Percentiles rank a stretch among this genome's conserved stretches.
Conservation (phyloP, 1,140 invertebrate species). For the Trachymyrmex cornetzi region DNA sequence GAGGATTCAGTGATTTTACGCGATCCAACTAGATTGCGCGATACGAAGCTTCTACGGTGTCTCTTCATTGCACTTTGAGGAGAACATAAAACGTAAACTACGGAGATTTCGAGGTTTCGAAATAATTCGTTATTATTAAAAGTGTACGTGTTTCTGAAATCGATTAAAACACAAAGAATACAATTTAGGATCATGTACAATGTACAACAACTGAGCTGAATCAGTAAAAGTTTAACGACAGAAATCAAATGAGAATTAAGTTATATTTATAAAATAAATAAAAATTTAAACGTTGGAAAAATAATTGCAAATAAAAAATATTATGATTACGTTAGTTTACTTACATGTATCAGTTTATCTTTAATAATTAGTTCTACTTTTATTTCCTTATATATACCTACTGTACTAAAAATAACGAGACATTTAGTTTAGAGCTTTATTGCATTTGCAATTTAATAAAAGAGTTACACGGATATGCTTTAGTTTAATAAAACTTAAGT, state of each 20-base stretch:
- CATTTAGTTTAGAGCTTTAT: background rate
- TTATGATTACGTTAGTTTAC: background rate
- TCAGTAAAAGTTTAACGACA: background rate
- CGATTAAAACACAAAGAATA: background rate
- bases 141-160: slow-evolving; percentile 5
- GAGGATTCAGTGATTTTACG: slow-evolving; percentile 35
- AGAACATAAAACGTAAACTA: slow-evolving; percentile 32
- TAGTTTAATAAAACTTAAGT: background rate
- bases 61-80: background rate
- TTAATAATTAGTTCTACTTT: background rate
- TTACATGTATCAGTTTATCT: background rate
- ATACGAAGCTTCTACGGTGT: background rate
- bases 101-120: background rate
- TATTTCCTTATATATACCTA: background rate
- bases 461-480: too few relatives aligned
- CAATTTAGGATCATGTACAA: background rate
- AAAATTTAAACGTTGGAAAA: background rate
- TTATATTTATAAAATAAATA: background rate
- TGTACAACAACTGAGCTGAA: too few relatives aligned
- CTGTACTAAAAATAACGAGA: background rate
- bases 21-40: slow-evolving; percentile 31
- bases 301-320: background rate
- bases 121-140: slow-evolving; percentile 32
- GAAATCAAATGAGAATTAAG: slow-evolving; percentile 4
- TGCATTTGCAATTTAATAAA: background rate